A percentile compares a stretch with the other conserved stretches of the same genome.
Conservation (phyloP, 2,113 vertebrate genomes). For the Vimba vimba region DNA sequence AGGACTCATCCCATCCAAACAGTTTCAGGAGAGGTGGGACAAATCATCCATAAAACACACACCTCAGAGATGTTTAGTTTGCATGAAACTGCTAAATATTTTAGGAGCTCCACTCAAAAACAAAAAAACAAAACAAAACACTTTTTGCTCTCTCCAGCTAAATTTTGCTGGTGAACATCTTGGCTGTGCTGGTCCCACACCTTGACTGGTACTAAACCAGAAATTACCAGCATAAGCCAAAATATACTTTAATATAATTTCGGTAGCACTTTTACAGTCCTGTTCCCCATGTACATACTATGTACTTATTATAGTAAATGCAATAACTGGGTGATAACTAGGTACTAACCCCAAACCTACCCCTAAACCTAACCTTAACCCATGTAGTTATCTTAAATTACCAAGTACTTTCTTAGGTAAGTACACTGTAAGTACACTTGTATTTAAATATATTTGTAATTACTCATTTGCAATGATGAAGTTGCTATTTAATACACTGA, state of each 20-base stretch:
- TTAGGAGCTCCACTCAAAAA: neutral
- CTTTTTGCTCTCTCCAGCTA: neutral
- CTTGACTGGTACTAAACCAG: no score
- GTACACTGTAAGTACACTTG: no score
- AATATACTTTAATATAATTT: no score
- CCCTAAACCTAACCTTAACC: no score
- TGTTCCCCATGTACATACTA: neutral
- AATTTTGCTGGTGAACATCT: neutral
- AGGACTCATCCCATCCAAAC: constrained; percentile 91
- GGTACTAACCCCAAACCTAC: no score
- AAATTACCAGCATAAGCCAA: no score
- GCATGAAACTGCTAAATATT: neutral
- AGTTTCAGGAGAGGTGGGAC: constrained; percentile 92
- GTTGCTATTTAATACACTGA: neutral
- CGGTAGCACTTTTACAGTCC: no score
- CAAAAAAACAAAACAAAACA: no score
- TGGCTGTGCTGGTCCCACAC: neutral
- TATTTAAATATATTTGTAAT: neutral
- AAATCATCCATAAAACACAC: neutral
- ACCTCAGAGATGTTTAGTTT: neutral
- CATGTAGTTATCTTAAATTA: no score
- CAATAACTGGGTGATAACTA: no score
- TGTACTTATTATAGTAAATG: no score
- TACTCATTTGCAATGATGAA: neutral
- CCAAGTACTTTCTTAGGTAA: no score